Conservation (phyloP, 2,113 vertebrate genomes). For the Marmota monax region DNA sequence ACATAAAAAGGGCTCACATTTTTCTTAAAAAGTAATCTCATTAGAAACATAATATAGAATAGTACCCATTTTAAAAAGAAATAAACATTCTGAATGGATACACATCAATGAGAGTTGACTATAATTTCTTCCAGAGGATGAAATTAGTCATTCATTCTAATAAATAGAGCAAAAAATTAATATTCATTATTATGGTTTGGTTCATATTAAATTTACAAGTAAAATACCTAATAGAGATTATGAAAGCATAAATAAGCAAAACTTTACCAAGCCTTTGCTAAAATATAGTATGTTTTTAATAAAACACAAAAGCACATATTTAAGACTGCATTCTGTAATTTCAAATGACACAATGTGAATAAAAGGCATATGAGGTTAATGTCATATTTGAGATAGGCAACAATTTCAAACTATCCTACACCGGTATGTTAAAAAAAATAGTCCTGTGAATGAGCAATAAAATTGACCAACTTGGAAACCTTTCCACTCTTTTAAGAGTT, state of each 20-base stretch:
- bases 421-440: conserved; percentile 11
- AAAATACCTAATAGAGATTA: conserved; percentile 11
- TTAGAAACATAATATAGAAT: background rate
- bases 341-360: conserved; percentile 8
- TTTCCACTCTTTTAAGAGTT: background rate
- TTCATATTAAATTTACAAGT: background rate
- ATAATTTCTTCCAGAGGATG: background rate
- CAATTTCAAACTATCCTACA: conserved; percentile 43
- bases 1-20: background rate
- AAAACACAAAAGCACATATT: conserved; percentile 1
- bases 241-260: background rate
- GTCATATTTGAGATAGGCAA: conserved; percentile 23
- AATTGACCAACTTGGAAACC: background rate
- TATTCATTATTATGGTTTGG: background rate
- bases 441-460: background rate
- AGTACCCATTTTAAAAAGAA: background rate
- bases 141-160: background rate
- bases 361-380: conserved; percentile 60
- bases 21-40: background rate
- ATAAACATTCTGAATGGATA: background rate
- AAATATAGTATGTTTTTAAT: background rate
- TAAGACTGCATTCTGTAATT: background rate
- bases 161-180: background rate
- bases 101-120: background rate
- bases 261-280: background rate